Percentiles rank a stretch among this genome's conserved stretches.
phyloP scores from a whole-genome alignment of 2,113 vertebrate genomes.

The Carettochelys insculpta region DNA sequence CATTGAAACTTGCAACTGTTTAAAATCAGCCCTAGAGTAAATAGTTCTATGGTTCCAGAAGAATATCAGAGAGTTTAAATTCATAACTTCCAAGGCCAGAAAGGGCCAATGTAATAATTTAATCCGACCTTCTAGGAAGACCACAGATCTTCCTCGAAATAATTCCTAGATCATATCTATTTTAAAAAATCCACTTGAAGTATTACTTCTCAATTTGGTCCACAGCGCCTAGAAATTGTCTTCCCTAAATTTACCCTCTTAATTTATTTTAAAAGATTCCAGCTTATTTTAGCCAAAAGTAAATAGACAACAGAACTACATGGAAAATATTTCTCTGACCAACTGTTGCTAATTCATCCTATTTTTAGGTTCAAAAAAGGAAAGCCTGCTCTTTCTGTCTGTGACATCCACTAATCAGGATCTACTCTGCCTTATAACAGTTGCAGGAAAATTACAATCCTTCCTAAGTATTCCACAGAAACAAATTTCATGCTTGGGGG shows the following conservation, averaged over 20 bases:
- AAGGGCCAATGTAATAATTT: neutral
- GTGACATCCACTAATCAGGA: slow-evolving; percentile 22
- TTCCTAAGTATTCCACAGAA: slow-evolving; percentile 72
- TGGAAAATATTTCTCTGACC: neutral
- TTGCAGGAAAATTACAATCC: slow-evolving; percentile 72
- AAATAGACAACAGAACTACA: neutral
- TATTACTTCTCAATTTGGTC: neutral
- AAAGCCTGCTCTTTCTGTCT: neutral
- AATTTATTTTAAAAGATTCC: neutral
- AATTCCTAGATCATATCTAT: neutral
- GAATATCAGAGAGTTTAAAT: neutral
- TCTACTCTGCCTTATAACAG: slow-evolving; percentile 41
- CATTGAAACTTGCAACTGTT: neutral
- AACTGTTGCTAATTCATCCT: neutral
- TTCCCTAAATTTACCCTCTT: neutral
- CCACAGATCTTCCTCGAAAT: neutral
- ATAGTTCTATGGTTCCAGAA: neutral
- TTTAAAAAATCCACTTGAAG: neutral
- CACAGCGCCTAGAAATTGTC: neutral
- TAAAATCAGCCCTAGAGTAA: neutral
- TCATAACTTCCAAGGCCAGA: neutral
- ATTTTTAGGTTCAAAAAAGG: neutral
- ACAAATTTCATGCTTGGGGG: slow-evolving; percentile 67
- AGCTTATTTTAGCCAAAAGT: neutral
- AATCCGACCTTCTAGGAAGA: neutral